Percentiles rank a stretch among this genome's conserved stretches.
Conservation (phyloP, 2,888 invertebrate species). For the Allacma fusca region DNA sequence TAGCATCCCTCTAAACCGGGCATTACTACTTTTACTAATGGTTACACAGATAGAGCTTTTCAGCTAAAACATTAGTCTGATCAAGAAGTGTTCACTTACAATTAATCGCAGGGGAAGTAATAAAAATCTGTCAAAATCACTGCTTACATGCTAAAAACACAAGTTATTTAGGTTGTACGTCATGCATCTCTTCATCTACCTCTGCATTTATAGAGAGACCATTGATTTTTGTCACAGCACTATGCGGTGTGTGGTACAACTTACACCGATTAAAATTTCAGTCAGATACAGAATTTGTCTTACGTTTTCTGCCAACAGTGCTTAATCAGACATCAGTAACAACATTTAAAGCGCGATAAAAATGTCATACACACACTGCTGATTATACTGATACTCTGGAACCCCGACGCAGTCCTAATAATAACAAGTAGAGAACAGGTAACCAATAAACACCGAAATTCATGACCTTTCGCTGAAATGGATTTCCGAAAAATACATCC, state of each 20-base stretch:
- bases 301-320: neutral
- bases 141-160: neutral
- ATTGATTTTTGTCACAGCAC: neutral
- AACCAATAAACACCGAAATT: constrained; percentile 1
- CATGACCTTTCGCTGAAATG: neutral
- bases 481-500: neutral
- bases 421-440: neutral
- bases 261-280: neutral
- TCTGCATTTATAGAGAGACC: constrained; percentile 2
- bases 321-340: neutral
- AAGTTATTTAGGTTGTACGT: neutral
- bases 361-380: neutral
- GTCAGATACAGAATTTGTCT: neutral
- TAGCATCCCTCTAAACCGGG: neutral
- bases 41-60: neutral
- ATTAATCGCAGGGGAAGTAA: neutral
- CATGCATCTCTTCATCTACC: neutral
- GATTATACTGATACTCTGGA: neutral
- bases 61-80: neutral
- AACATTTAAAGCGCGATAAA: constrained; percentile 11
- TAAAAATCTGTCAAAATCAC: neutral
- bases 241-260: neutral
- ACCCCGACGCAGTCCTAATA: neutral
- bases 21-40: neutral
- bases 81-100: neutral